Base-by-base conservation (phyloP, 2,797 vertebrate species). In the Sternarchorhynchus goeldii region DNA sequence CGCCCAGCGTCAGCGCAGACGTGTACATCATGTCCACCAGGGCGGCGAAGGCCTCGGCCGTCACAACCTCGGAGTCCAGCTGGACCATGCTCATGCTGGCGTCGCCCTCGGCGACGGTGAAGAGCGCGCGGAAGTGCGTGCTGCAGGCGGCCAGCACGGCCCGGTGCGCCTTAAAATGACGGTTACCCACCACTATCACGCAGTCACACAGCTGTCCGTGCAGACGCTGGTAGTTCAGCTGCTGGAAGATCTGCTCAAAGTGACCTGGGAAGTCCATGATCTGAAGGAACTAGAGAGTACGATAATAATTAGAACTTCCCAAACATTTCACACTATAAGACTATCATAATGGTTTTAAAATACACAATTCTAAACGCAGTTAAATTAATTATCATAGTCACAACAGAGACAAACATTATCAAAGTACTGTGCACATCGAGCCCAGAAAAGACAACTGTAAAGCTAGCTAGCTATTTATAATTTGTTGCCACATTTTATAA, bases 11-110 rank as follows among this genome's bases (percentile, higher is more conserved):
- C 10, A 99, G 93, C 0, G 96, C 98, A n/a, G 98, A 99, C 0
- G 96, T 98, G 77, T 99, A 99, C 97, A 99, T 99, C 97, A 99
- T 99, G 90, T 99, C 97, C 77, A 99, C 94, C 69, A 99, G 93
- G 0, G 96, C 96, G 0, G 97, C 95, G 60, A 99, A 99, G 1
- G 98, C 98, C 88, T 99, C 98, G 0, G 97, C 94, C 0, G 98
- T 99, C 88, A 99, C 98, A 80, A 99, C 98, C 87, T 99, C 98
- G 0, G 96, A 98, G 85, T 99, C 98, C 87, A 99, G 89, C 87
- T 98, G 97, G 90, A 99, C 97, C 95, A 98, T 98, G 80, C 96
- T 99, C 94, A 98, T 96, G 86, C 91, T 95, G 17, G 95, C 91
- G 62, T 99, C 97, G 18, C 96, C 95, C 85, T 98, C 97, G 0